phyloP scores from a whole-genome alignment of 2,888 invertebrate genomes.

The Thecophora atra region DNA sequence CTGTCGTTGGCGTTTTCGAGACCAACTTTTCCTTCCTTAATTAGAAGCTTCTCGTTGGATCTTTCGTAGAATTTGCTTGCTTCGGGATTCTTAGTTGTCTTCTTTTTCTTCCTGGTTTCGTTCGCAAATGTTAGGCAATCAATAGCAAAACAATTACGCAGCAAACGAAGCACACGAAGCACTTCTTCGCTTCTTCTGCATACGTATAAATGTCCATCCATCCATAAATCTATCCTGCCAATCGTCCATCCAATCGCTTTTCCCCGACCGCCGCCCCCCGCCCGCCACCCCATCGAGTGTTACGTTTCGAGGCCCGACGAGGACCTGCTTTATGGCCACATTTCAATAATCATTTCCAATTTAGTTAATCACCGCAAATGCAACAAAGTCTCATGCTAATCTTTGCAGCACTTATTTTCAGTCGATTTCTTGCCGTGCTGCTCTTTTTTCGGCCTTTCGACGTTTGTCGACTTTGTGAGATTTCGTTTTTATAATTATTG shows the following conservation, averaged over 20 bases:
- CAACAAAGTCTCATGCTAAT: constrained; percentile 25
- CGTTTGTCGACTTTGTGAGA: background rate
- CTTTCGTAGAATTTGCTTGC: no score
- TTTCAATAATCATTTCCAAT: constrained; percentile 51
- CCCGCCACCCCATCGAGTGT: background rate
- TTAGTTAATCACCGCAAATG: constrained; percentile 45
- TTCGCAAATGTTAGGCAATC: constrained; percentile 21
- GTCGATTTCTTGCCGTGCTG: background rate
- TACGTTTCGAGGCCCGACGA: background rate
- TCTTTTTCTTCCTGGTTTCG: no score
- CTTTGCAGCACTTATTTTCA: constrained; percentile 14
- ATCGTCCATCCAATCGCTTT: background rate
- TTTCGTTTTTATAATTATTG: constrained; percentile 3
- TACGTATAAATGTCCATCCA: background rate
- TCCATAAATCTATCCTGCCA: background rate
- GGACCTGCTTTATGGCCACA: constrained; percentile 42
- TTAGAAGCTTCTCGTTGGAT: no score
- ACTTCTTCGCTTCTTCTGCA: background rate
- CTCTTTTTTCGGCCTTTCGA: background rate
- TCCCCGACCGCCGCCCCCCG: background rate
- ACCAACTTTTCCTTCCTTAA: no score
- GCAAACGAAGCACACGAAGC: background rate
- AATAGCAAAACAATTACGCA: constrained; percentile 16
- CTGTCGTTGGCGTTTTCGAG: no score
- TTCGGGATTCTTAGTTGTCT: no score